Evolutionary conservation across 1,140 invertebrate species (phyloP).

Genomic region (Drosophila nigromelanica): DNA sequence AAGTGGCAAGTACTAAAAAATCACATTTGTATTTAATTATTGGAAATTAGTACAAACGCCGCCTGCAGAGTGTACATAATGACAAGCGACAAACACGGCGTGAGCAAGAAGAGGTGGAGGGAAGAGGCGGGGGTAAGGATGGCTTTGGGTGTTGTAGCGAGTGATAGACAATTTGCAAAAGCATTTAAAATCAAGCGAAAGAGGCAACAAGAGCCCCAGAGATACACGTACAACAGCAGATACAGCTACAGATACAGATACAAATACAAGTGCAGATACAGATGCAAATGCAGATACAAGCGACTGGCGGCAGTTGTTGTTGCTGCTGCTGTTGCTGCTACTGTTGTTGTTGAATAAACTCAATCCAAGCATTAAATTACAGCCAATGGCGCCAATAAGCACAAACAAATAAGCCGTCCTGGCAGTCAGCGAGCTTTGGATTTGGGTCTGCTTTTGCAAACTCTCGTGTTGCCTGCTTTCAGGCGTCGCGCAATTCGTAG

Average conservation of each 20-base stretch:
- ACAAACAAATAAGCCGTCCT: constrained; percentile 40
- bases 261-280: constrained; percentile 6
- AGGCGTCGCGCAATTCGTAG: constrained; percentile 18
- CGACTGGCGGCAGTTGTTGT: constrained; percentile 27
- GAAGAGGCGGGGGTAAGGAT: too few relatives aligned
- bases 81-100: constrained; percentile 16
- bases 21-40: constrained; percentile 67
- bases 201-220: neutral
- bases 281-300: constrained; percentile 13
- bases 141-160: neutral
- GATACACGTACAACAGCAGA: constrained; percentile 8
- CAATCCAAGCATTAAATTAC: constrained; percentile 77
- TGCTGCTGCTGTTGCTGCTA: constrained; percentile 10
- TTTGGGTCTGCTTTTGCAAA: too few relatives aligned
- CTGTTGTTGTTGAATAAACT: constrained; percentile 64
- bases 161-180: constrained; percentile 13
- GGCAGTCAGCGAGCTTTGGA: constrained; percentile 25
- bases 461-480: constrained; percentile 40
- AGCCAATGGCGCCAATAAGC: constrained; percentile 66
- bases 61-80: constrained; percentile 21
- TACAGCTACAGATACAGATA: constrained; percentile 17
- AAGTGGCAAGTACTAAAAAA: constrained; percentile 46
- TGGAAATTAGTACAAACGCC: constrained; percentile 52
- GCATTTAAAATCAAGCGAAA: constrained; percentile 21
- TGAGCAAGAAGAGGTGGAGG: neutral